phyloP scores from a whole-genome alignment of 2,113 vertebrate genomes.

The western clawed frog (Xenopus tropicalis) region DNA sequence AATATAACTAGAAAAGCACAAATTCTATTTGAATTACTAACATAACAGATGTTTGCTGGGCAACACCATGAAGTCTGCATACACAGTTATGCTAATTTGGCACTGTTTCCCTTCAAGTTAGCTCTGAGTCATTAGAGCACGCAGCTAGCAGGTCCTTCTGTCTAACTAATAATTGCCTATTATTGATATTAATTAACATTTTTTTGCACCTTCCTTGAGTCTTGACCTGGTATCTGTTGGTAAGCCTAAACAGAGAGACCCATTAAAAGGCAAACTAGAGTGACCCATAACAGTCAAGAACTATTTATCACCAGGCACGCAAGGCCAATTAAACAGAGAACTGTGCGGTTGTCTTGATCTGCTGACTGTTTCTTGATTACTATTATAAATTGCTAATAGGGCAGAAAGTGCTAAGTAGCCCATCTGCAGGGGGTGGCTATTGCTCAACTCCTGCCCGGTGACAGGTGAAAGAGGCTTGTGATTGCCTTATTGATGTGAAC shows the following conservation, averaged over 20 bases:
- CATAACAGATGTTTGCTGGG: constrained; percentile 99
- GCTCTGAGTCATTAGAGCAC: constrained; percentile 95
- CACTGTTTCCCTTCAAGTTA: constrained; percentile 90
- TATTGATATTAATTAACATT: constrained; percentile 99
- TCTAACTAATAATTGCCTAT: constrained; percentile 99
- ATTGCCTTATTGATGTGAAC: constrained; percentile 85
- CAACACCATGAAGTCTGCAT: constrained; percentile 82
- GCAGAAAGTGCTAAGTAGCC: constrained; percentile 84
- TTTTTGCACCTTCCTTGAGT: constrained; percentile 88
- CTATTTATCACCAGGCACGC: constrained; percentile 99
- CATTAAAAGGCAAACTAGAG: constrained; percentile 91
- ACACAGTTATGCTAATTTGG: constrained; percentile 98
- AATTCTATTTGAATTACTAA: constrained; percentile 97
- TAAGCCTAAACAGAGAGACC: constrained; percentile 94
- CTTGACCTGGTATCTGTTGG: constrained; percentile 96
- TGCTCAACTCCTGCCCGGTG: constrained; percentile 84
- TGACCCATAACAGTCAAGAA: constrained; percentile 79
- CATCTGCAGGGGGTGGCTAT: constrained; percentile 77
- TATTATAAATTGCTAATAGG: constrained; percentile 99
- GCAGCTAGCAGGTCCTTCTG: constrained; percentile 96
- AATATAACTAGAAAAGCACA: constrained; percentile 85
- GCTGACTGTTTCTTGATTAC: constrained; percentile 99
- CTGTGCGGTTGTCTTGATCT: constrained; percentile 98
- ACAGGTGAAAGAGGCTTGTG: constrained; percentile 85
- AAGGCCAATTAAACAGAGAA: constrained; percentile 97